Evolutionary conservation across 2,888 invertebrate species (phyloP).

Genomic region (Bellardia pandia): DNA sequence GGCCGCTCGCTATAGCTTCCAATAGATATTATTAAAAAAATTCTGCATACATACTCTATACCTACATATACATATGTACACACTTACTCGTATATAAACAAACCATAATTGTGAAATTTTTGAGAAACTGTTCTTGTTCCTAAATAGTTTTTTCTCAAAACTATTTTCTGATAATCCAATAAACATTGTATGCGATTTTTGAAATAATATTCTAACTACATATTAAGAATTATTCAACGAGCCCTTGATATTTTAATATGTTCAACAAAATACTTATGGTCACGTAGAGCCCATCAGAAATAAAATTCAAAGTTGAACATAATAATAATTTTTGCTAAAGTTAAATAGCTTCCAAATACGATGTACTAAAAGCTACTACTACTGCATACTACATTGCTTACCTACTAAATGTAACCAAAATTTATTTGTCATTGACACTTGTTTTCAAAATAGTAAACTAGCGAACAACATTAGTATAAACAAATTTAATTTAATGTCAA

Average conservation of each 20-base stretch:
- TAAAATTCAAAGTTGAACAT: conserved; percentile 51
- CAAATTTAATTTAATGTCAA: conserved; percentile 61
- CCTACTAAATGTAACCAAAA: conserved; percentile 63
- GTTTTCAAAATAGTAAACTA: conserved; percentile 46
- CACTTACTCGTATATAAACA: neutral
- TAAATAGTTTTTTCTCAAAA: too few relatives aligned
- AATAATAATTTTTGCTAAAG: conserved; percentile 54
- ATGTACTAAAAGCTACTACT: conserved; percentile 13
- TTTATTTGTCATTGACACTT: conserved; percentile 71
- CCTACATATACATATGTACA: neutral
- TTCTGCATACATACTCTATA: too few relatives aligned
- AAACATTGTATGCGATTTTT: too few relatives aligned
- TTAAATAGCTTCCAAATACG: conserved; percentile 59
- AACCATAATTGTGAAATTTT: too few relatives aligned
- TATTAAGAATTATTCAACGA: neutral
- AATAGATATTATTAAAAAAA: conserved; percentile 8
- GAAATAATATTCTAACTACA: neutral
- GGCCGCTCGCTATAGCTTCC: conserved; percentile 15
- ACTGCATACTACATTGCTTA: conserved; percentile 14
- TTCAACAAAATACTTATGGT: conserved; percentile 49
- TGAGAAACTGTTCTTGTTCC: too few relatives aligned
- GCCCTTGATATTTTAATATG: conserved; percentile 24
- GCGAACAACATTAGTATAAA: conserved; percentile 12
- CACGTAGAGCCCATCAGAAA: conserved; percentile 65
- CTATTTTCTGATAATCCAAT: too few relatives aligned